These are phyloP conservation scores for Scalopus aquaticus DNA, from an alignment of 2,113 vertebrate species.

Conservation along the genomic window DNA sequence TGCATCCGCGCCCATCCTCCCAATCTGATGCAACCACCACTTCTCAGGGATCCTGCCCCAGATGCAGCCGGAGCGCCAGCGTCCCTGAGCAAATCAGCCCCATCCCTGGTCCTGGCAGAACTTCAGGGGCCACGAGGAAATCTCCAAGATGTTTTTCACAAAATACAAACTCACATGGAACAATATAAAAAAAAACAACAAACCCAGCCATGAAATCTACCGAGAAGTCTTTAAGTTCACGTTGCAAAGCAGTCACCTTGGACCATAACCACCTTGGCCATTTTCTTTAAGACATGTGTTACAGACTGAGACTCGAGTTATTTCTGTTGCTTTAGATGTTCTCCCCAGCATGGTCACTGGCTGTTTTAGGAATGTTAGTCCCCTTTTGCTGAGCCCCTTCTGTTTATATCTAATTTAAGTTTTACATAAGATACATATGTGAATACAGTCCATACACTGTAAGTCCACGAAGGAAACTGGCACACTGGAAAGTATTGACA, in stretches of 20 bases:
- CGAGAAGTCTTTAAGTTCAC: constrained; percentile 59
- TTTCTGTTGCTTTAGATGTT: constrained; percentile 68
- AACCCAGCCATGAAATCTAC: constrained; percentile 57
- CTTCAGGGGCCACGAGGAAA: constrained; percentile 62
- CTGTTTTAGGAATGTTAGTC: constrained; percentile 66
- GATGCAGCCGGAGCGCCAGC: constrained; percentile 71
- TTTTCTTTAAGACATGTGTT: constrained; percentile 68
- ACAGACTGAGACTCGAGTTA: constrained; percentile 34
- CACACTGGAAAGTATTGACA: constrained; percentile 56
- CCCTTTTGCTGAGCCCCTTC: constrained; percentile 50
- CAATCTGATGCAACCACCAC: constrained; percentile 70
- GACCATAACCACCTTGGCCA: constrained; percentile 46
- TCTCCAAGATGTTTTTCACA: constrained; percentile 75
- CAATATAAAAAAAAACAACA: constrained; percentile 69
- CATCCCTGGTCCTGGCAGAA: constrained; percentile 60
- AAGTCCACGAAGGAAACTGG: constrained; percentile 34
- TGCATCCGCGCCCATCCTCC: constrained; percentile 47
- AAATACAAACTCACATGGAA: constrained; percentile 72
- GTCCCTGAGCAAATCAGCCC: constrained; percentile 84
- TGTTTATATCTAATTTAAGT: constrained; percentile 74
- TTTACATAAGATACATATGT: constrained; percentile 65
- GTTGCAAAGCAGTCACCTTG: constrained; percentile 10
- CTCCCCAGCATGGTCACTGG: constrained; percentile 79
- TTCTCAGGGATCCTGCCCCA: constrained; percentile 87
- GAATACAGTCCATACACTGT: constrained; percentile 26